These are phyloP conservation scores for Clostera curtula DNA, from an alignment of 2,888 invertebrate genomes.

Conservation along the genomic window DNA sequence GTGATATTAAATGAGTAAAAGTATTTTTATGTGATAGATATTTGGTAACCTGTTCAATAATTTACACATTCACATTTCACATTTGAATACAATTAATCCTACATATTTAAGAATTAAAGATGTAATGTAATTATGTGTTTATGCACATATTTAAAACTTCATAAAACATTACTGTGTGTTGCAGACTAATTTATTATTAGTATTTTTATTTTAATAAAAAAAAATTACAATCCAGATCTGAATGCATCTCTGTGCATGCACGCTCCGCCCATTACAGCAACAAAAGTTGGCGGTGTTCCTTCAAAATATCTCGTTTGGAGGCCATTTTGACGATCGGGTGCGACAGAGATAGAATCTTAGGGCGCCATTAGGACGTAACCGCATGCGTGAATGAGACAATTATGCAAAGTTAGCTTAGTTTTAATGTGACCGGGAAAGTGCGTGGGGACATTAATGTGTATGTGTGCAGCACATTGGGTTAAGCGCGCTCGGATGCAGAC, in stretches of 20 bases:
- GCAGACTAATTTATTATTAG: not conserved
- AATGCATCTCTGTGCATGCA: slow-evolving; percentile 58
- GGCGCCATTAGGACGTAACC: slow-evolving; percentile 34
- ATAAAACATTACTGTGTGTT: no score
- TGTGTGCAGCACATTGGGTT: slow-evolving; percentile 28
- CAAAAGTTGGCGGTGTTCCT: slow-evolving; percentile 73
- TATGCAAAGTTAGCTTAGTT: slow-evolving; percentile 71
- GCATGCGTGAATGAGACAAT: slow-evolving; percentile 70
- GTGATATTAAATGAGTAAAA: no score
- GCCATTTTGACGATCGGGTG: slow-evolving; percentile 72
- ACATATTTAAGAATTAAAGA: no score
- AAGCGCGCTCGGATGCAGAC: slow-evolving; percentile 12
- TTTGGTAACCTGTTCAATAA: no score
- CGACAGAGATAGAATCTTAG: slow-evolving; percentile 50
- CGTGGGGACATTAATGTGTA: slow-evolving; percentile 40
- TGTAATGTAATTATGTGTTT: no score
- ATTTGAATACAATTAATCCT: no score
- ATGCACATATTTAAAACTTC: no score
- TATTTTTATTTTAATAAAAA: slow-evolving; percentile 4
- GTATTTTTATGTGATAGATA: no score
- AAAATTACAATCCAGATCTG: slow-evolving; percentile 10
- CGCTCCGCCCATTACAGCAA: slow-evolving; percentile 74
- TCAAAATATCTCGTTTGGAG: slow-evolving; percentile 75
- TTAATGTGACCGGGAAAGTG: slow-evolving; percentile 56
- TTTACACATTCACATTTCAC: no score